Evolutionary conservation across 2,113 vertebrate genomes (phyloP), one percentile per base, ranked within the genome.

Genomic region (Cacatua alba): DNA sequence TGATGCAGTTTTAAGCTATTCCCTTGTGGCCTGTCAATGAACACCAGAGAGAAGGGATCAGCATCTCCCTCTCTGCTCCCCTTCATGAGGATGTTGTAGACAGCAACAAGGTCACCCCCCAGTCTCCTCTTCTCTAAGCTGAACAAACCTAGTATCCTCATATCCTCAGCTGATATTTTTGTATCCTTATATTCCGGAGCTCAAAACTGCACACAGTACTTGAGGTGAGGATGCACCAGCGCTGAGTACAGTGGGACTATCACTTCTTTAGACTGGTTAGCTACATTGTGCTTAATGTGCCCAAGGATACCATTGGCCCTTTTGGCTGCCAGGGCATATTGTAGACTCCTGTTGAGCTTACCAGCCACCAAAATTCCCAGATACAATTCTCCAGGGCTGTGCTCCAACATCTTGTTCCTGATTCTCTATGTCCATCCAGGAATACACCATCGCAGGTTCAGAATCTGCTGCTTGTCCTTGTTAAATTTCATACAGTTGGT

Each of bases 381-480:
- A 37, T 49, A 3, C 5, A 11, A 41, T 79, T 67, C 35, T 43
- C 35, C 23, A 46, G 11, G 67, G 8, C 6, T 84, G 31, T 17
- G 46, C 17, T 31, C 14, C 20, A 51, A 3, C 37, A 14, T 69
- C 62, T 51, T 26, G 17, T 19, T 20, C 26, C 41, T 39, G 23
- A 62, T 25, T 39, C 17, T 44, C 2, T 37, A n/a, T 0, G 0
- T 69, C 24, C 33, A n/a, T 29, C 17, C 41, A 44, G 39, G 53
- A 43, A 63, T 25, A 46, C 6, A 46, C 13, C 10, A 35, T 35
- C 4, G 7, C 48, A 74, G 11, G 26, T 55, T 10, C 31, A 69
- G 60, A 85, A 72, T 44, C 28, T 23, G 39, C 9, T 10, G 28
- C 41, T 53, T 62, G 6, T 35, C 20, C n/a, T 23, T 26, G 14